Conservation (phyloP, 2,888 invertebrate genomes). For the Caenorhabditis macrosperma region DNA sequence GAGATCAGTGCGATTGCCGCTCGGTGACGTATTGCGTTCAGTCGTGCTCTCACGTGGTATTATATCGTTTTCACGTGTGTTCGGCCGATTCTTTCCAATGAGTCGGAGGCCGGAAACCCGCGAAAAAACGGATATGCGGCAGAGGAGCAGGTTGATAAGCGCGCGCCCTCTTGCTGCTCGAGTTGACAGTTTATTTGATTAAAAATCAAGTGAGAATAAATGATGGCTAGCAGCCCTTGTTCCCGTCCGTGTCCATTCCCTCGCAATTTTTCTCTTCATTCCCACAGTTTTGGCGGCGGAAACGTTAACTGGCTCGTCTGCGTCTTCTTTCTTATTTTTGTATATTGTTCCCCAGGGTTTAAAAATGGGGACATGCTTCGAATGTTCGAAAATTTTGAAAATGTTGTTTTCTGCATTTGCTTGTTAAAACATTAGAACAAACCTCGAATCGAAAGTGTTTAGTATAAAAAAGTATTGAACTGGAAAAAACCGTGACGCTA, state of each 20-base stretch:
- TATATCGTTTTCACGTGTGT: constrained; percentile 34
- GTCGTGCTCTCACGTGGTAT: constrained; percentile 10
- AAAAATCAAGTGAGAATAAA: constrained; percentile 46
- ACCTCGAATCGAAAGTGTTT: constrained; percentile 30
- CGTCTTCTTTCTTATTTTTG: constrained; percentile 1
- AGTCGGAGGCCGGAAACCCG: constrained; percentile 31
- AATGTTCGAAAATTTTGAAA: constrained; percentile 23
- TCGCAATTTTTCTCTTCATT: constrained; percentile 12
- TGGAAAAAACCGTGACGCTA: too few species aligned
- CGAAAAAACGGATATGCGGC: constrained; percentile 44
- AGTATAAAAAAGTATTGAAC: constrained; percentile 7
- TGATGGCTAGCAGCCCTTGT: constrained; percentile 19
- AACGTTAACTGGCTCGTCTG: constrained; percentile 8
- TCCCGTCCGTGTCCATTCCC: constrained; percentile 4
- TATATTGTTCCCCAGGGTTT: constrained; percentile 34
- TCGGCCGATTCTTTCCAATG: constrained; percentile 8
- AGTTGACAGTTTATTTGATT: constrained; percentile 55
- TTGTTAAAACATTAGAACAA: constrained; percentile 23
- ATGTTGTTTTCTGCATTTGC: not conserved
- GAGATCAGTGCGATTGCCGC: not conserved
- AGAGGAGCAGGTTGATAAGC: constrained; percentile 45
- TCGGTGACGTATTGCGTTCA: constrained; percentile 23
- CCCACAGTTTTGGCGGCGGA: constrained; percentile 33
- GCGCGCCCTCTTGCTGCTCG: constrained; percentile 31
- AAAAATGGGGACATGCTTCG: constrained; percentile 32